A percentile compares a stretch with the other conserved stretches of the same genome.
Conservation (phyloP, 2,888 invertebrate genomes). For the Dinocampus coccinellae region DNA sequence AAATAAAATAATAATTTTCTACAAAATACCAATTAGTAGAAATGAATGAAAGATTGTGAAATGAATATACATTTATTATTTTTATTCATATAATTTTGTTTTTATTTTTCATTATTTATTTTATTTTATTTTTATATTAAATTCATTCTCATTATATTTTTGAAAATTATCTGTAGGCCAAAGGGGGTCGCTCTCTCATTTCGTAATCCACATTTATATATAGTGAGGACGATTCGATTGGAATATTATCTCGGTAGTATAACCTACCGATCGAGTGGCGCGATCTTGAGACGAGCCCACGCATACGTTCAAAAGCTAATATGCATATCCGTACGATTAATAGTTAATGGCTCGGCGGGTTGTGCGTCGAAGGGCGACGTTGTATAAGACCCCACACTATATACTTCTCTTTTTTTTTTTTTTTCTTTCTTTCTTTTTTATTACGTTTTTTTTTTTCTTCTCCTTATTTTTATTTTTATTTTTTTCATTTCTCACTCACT, state of each 20-base stretch:
- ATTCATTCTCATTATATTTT: too few species aligned
- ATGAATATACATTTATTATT: neutral
- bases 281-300: conserved; percentile 52
- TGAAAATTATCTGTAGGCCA: neutral
- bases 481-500: conserved; percentile 2
- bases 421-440: neutral
- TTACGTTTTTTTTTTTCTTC: neutral
- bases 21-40: neutral
- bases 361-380: conserved; percentile 40
- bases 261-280: conserved; percentile 36
- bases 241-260: conserved; percentile 57
- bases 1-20: conserved; percentile 5
- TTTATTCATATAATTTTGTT: neutral
- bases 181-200: neutral
- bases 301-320: conserved; percentile 51
- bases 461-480: too few species aligned
- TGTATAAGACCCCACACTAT: conserved; percentile 21
- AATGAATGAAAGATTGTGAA: neutral
- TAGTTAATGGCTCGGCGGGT: conserved; percentile 56
- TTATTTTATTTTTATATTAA: neutral
- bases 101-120: neutral
- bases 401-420: conserved; percentile 4
- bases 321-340: conserved; percentile 63
- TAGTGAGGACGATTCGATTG: conserved; percentile 47
- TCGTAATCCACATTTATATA: conserved; percentile 7